Base-by-base conservation (phyloP, 2,797 vertebrate species). In the Myripristis murdjan region DNA sequence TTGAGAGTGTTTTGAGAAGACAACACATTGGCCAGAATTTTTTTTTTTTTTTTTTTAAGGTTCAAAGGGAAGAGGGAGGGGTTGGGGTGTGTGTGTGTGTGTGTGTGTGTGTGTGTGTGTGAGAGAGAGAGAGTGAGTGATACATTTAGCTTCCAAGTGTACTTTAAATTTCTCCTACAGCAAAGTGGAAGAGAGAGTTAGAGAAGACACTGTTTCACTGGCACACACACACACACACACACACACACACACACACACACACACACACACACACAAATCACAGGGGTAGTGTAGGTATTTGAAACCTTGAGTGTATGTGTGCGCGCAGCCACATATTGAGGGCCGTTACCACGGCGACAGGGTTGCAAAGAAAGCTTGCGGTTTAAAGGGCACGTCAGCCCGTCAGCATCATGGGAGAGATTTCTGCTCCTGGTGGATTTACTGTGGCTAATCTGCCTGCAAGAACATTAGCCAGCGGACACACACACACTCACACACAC, bases 11-110 rank as follows among this genome's bases (percentile, higher is more conserved):
- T 52, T 41, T 41, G 53, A 84, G 58, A 60, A 73, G 54, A 78
- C 59, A 60, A 86, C 56, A 69, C 54, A 57, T 26, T 28, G 51
- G 60, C 68, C 55, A 47, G 69, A 80, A 85, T 61, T 23, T 57
- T 4, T 41, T 24, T 26, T 37, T 64, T 67, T 23, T 72, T 81
- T 61, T 60, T 86, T 80, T 77, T 16, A 61, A 79, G 89, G 90
- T 75, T 85, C 79, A 93, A 92, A 93, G 91, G 92, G 91, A 92
- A 79, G 78, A 69, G 53, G 73, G 64, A 24, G 56, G 67, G 46
- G 57, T 4, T 18, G 11, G 46, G 52, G 11, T 16, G 12, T 24
- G 24, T 46, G 55, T 14, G 22, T 0, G 46, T 6, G 43, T 67
- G n/a, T n/a, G n/a, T n/a, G n/a, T n/a, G n/a, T n/a, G n/a, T n/a